Conservation (phyloP, 1,140 invertebrate genomes). For the Musca domestica region DNA sequence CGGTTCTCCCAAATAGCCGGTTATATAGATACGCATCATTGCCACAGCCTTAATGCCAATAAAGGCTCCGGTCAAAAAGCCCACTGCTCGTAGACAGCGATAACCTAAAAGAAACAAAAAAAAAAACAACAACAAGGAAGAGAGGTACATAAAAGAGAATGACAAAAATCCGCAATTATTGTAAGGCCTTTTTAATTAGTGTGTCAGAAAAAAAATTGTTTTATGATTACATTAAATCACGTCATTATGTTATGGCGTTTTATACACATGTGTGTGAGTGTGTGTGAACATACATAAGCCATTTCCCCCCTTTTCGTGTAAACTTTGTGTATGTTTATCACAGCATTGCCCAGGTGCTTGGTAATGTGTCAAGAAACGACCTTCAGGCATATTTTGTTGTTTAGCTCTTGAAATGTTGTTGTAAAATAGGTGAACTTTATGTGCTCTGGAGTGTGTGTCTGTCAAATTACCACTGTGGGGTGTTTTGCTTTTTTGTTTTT, state of each 20-base stretch:
- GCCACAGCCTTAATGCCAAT: constrained; percentile 67
- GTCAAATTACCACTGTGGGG: background rate
- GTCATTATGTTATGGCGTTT: background rate
- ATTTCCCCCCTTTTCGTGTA: no score
- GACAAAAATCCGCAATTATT: background rate
- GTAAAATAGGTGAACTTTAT: constrained; percentile 3
- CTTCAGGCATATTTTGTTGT: constrained; percentile 6
- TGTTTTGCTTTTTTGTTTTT: no score
- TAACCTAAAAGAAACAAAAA: constrained; percentile 63
- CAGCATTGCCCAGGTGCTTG: background rate
- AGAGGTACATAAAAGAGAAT: background rate
- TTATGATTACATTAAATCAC: constrained; percentile 6
- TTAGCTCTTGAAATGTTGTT: background rate
- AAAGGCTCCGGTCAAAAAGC: constrained; percentile 85
- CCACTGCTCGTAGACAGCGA: constrained; percentile 84
- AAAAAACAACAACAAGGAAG: background rate
- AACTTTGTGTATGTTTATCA: no score
- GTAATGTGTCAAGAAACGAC: constrained; percentile 7
- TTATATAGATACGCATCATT: constrained; percentile 47
- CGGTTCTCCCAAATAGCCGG: constrained; percentile 48
- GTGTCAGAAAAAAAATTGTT: background rate
- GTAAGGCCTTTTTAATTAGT: background rate
- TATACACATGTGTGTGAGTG: no score
- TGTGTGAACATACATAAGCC: no score
- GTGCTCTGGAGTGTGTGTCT: background rate